Evolutionary conservation across 2,113 vertebrate species (phyloP), one percentile per base, ranked within the genome.

Genomic region (Gyps fulvus): DNA sequence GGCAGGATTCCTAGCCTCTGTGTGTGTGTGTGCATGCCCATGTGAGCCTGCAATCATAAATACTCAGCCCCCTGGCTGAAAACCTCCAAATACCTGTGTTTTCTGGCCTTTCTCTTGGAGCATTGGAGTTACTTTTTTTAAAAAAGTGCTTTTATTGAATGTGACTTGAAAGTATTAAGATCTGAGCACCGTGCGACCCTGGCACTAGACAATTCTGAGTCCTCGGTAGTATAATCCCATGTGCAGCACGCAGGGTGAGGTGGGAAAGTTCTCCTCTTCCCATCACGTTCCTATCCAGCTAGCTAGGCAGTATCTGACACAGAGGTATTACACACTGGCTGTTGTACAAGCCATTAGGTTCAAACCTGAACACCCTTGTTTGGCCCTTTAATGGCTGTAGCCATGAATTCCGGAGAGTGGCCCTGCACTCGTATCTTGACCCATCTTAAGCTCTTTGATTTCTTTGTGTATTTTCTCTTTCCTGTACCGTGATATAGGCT

Each of bases 211-310:
- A 65, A 77, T 66, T 65, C 34, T 27, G 47, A 70, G 34, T 36
- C 40, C 52, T 81, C 0, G 0, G 49, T 66, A 15, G 16, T 49
- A 7, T 19, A 70, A 66, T 40, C 31, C 72, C 1, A 0, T 31
- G 26, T 25, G 32, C 17, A 83, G 36, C 57, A 76, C 21, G 15
- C 16, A 77, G 59, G 58, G 12, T 0, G 16, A 62, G 55, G 42
- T 84, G 25, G 47, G 50, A 55, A 71, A 45, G 9, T 22, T 66
- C 16, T 94, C 22, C 11, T 89, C 27, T 82, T 71, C 29, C 63
- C n/a, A 5, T 36, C 29, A 6, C 0, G 0, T 81, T 66, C 36
- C 18, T 7, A 1, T 47, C 20, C 9, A 25, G 31, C 50, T 81
- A 38, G 7, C 9, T 36, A 9, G 43, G 20, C 14, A 42, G 40